A percentile compares a stretch with the other conserved stretches of the same genome.
phyloP scores from a whole-genome alignment of 2,888 invertebrate genomes.

The Hirtodrosophila alboralis region DNA sequence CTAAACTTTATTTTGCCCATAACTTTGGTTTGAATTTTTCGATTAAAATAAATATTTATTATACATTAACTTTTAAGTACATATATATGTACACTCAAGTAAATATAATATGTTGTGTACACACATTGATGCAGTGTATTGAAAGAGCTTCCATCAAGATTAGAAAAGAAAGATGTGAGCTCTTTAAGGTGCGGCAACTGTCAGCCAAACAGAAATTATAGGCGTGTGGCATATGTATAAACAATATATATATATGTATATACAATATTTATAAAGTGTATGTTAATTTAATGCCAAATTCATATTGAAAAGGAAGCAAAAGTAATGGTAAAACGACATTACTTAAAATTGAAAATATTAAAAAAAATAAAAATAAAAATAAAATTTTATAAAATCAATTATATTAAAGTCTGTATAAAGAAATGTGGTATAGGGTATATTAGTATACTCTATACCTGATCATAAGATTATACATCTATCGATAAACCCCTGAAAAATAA shows the following conservation, averaged over 20 bases:
- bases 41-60: no score
- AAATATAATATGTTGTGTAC: no score
- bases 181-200: conserved; percentile 53
- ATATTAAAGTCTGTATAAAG: background rate
- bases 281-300: conserved; percentile 57
- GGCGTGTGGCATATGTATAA: conserved; percentile 29
- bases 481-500: no score
- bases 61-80: no score
- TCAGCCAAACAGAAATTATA: conserved; percentile 6
- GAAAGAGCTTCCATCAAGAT: conserved; percentile 16
- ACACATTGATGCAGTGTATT: conserved; percentile 21
- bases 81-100: no score
- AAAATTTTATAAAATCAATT: background rate
- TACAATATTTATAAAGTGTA: conserved; percentile 24
- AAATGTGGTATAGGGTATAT: no score
- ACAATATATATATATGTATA: conserved; percentile 2
- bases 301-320: conserved; percentile 22
- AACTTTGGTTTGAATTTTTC: no score
- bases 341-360: conserved; percentile 15
- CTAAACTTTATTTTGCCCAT: no score
- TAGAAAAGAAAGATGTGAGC: conserved; percentile 11
- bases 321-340: conserved; percentile 9
- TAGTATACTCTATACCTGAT: no score
- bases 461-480: no score
- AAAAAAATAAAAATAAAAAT: conserved; percentile 1